These are phyloP conservation scores for Temnothorax rugatulus DNA, from an alignment of 2,888 invertebrate genomes.

Conservation along the genomic window DNA sequence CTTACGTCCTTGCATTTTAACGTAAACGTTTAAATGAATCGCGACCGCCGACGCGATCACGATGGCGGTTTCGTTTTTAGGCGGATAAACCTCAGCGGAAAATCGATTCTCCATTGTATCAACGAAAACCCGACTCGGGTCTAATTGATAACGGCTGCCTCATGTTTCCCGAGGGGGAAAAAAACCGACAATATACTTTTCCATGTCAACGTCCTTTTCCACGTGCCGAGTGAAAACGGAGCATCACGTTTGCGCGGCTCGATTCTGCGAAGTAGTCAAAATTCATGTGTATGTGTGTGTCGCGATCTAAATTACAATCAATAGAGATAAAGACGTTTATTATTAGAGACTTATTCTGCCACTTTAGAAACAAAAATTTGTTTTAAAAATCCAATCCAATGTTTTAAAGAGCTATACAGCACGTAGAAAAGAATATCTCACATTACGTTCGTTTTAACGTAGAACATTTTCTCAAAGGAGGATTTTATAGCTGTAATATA, in stretches of 20 bases:
- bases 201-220: background rate
- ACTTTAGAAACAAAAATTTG: background rate
- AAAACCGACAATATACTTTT: background rate
- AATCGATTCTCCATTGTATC: background rate
- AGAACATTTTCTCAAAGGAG: background rate
- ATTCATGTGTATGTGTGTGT: background rate
- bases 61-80: background rate
- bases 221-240: conserved; percentile 24
- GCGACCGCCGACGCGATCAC: background rate
- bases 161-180: background rate
- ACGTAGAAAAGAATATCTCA: background rate
- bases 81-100: background rate
- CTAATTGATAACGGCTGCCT: conserved; percentile 18
- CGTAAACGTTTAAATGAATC: background rate
- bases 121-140: background rate
- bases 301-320: conserved; percentile 3
- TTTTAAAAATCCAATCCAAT: background rate
- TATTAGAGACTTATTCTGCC: background rate
- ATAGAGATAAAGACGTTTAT: background rate
- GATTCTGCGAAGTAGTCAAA: background rate
- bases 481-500: background rate
- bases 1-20: background rate
- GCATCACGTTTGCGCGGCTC: background rate
- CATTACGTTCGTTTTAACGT: background rate
- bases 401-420: background rate